Base-by-base conservation (phyloP, 2,113 vertebrate genomes). In the Panurus biarmicus region DNA sequence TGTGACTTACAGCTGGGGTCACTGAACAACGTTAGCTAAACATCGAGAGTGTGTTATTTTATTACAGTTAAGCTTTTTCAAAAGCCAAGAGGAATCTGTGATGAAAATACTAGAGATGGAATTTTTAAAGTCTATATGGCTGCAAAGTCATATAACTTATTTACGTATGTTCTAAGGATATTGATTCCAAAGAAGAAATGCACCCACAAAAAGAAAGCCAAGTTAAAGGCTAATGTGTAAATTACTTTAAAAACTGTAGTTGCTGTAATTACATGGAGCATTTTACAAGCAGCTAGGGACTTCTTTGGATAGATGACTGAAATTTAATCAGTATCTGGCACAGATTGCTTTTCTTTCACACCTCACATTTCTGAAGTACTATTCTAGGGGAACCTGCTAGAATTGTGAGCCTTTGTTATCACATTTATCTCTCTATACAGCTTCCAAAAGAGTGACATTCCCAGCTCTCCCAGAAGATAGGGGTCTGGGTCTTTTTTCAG, bases 291-390 rank as follows among this genome's bases (percentile, higher is more conserved):
- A 97, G 44, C 97, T 67, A 83, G 97, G 97, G 97, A 97, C 93
- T 95, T 87, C 96, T 98, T 98, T 97, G 94, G 96, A 97, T 97
- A 97, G 97, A 98, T 97, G 97, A 97, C 97, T 97, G 96, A 97
- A 98, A 98, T 98, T 97, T 97, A 98, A 97, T 98, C 95, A 97
- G 96, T 97, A 97, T 96, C 93, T 97, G 97, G 96, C 96, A 97
- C 79, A 96, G 89, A 89, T 80, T 96, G 95, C 87, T 85, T 97
- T 97, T 94, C 85, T 88, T 97, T 97, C 93, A 94, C 93, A 97
- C 96, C 94, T 98, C 86, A 66, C 17, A 74, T 97, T 97, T 98
- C 96, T 88, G 90, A 96, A 94, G 89, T 90, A 95, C 67, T 94
- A 47, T 97, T 97, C 94, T 93, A 94, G 91, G 94, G 87, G 94